Evolutionary conservation across 1,140 invertebrate species (phyloP).

Genomic region (Lethrus apterus): DNA sequence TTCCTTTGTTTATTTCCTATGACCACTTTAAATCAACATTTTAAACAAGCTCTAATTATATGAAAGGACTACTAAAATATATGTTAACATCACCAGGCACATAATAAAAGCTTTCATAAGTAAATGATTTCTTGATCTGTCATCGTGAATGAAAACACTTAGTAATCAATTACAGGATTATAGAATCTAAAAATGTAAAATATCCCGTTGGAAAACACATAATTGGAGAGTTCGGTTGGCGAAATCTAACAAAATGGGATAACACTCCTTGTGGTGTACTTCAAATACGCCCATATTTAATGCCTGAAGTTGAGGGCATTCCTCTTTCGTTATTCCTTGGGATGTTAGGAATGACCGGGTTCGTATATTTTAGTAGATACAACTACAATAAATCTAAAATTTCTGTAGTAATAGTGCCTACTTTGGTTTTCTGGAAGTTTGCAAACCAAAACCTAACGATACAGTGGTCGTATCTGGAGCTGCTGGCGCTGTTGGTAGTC

Average conservation of each 20-base stretch:
- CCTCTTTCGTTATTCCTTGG: constrained; percentile 45
- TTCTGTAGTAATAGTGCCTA: constrained; percentile 59
- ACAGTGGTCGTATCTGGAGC: constrained; percentile 57
- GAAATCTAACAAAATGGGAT: constrained; percentile 44
- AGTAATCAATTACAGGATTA: constrained; percentile 26
- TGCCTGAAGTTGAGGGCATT: constrained; percentile 42
- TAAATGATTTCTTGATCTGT: no score
- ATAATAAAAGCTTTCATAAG: no score
- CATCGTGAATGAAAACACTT: no score
- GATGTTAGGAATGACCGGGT: constrained; percentile 51
- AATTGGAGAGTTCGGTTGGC: constrained; percentile 47
- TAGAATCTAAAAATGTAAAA: constrained; percentile 41
- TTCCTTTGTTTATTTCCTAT: no score
- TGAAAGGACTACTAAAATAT: no score
- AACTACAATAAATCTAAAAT: constrained; percentile 3
- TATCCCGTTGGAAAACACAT: constrained; percentile 43
- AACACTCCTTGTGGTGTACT: constrained; percentile 11
- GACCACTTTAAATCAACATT: no score
- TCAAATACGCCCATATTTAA: constrained; percentile 19
- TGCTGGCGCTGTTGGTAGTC: constrained; percentile 59
- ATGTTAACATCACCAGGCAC: no score
- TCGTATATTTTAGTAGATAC: constrained; percentile 15
- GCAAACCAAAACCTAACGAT: constrained; percentile 57
- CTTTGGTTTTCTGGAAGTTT: constrained; percentile 59
- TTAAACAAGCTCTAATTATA: no score